Base-by-base conservation (phyloP, 2,113 vertebrate genomes). In the Scalopus aquaticus region DNA sequence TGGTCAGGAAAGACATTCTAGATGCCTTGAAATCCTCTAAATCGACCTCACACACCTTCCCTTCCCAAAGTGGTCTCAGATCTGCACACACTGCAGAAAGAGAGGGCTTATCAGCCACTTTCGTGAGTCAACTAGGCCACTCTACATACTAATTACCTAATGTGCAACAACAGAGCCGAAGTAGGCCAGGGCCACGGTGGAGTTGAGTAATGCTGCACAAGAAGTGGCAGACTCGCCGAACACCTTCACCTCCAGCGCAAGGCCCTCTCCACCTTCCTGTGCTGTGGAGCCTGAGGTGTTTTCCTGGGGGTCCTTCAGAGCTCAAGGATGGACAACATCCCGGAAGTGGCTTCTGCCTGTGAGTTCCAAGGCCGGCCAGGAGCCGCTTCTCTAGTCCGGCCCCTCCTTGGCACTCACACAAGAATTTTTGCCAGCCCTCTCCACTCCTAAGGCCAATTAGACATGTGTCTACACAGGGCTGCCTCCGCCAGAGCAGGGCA, bases 161-260 rank as follows among this genome's bases (percentile, higher is more conserved):
- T 35, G 0, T 58, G 84, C 30, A 24, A 8, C 39, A 64, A 37
- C 95, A 64, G 19, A 60, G 51, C 88, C 28, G 54, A 91, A 96
- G 74, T 54, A 91, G 96, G 91, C 46, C 70, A 22, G 70, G 96
- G 95, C 91, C 86, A 67, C 0, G 0, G 32, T 22, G 20, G 11
- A 4, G 67, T 84, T 64, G 32, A 32, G 42, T 32, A 73, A 91
- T 5, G 9, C 65, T 81, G 26, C 16, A 20, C 20, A 28, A 11
- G 8, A 77, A 77, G 30, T 46, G 35, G 5, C 30, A 30, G 4
- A 44, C 78, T 3, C 6, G 28, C 80, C 12, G 15, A 17, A 6
- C 0, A 10, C 44, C 0, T 30, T 37, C 28, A 39, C 10, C 20
- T 51, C 72, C 62, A 2, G 8, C 32, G 30, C 17, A 6, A 0